A percentile compares a stretch with the other conserved stretches of the same genome.
Conservation (phyloP, 2,113 vertebrate species). For the Leucosticte australis region DNA sequence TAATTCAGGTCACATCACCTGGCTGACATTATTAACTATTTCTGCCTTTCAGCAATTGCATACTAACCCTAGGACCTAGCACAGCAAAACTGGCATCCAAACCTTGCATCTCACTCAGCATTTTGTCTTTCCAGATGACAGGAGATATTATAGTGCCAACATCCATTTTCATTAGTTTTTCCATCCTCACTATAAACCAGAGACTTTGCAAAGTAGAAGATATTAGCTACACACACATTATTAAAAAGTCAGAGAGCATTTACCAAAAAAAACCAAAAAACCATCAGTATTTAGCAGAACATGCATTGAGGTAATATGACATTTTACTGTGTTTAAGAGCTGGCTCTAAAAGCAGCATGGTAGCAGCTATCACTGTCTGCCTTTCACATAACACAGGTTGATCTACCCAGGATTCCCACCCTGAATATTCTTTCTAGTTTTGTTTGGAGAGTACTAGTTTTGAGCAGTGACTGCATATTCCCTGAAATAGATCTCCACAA, state of each 20-base stretch:
- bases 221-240: too few species aligned
- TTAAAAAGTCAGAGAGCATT: not conserved
- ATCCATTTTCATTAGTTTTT: not conserved
- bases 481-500: not conserved
- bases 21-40: not conserved
- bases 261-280: not conserved
- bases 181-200: not conserved
- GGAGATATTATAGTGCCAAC: not conserved
- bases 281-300: not conserved
- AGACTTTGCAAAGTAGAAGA: not conserved
- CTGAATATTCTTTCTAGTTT: not conserved
- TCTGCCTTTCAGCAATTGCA: not conserved
- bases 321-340: not conserved
- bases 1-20: not conserved
- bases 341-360: not conserved
- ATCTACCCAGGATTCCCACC: not conserved
- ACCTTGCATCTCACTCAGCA: not conserved
- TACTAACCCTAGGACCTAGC: not conserved
- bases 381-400: not conserved
- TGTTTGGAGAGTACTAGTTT: not conserved
- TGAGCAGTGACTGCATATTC: not conserved
- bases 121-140: not conserved
- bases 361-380: not conserved
- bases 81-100: not conserved
- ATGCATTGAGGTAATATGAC: not conserved